Conservation (phyloP, 2,113 vertebrate genomes). For the Toxotes chatareus region DNA sequence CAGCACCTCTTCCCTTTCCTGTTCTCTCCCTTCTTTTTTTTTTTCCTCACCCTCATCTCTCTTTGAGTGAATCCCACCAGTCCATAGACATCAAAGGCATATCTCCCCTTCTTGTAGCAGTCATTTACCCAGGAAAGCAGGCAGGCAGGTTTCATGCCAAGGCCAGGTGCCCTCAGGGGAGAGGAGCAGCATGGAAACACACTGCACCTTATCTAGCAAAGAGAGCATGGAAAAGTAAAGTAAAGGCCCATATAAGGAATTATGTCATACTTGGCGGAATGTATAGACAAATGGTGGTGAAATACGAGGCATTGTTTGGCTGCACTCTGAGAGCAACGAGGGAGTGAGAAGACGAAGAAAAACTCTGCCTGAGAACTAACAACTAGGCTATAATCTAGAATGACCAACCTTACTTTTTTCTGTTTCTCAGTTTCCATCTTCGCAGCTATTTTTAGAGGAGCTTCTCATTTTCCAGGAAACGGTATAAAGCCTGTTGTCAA, state of each 20-base stretch:
- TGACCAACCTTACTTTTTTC: constrained; percentile 40
- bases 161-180: constrained; percentile 69
- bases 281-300: constrained; percentile 32
- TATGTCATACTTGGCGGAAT: constrained; percentile 56
- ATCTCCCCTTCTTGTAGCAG: constrained; percentile 34
- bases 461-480: constrained; percentile 59
- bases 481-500: constrained; percentile 48
- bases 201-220: constrained; percentile 37
- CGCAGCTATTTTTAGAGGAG: constrained; percentile 60
- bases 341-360: neutral
- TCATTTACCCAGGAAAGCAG: constrained; percentile 19
- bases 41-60: constrained; percentile 32
- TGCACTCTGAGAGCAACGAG: neutral
- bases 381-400: constrained; percentile 50
- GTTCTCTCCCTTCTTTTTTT: neutral
- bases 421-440: constrained; percentile 45
- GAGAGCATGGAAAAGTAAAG: constrained; percentile 22
- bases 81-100: constrained; percentile 64
- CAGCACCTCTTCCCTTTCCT: constrained; percentile 47
- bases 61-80: constrained; percentile 44
- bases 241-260: constrained; percentile 38
- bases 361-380: constrained; percentile 15
- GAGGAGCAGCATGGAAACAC: constrained; percentile 51
- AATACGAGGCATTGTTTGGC: constrained; percentile 51
- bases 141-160: constrained; percentile 56